These are phyloP conservation scores for Piscicola geometra DNA, from an alignment of 2,888 invertebrate species.

Conservation along the genomic window DNA sequence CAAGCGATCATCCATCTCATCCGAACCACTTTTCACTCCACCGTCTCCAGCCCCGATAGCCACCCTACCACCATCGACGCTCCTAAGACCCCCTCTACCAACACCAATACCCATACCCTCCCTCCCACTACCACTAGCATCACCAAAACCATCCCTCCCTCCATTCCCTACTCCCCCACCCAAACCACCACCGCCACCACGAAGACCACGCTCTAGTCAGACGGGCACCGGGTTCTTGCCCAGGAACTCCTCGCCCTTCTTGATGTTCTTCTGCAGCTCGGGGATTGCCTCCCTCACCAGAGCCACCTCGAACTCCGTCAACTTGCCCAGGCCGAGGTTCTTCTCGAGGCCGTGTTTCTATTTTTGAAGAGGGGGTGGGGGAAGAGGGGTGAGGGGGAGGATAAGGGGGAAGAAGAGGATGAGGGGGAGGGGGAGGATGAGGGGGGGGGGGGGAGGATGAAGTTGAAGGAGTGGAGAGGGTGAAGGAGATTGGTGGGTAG, in stretches of 20 bases:
- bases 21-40: too few species aligned
- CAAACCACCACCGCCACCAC: not conserved
- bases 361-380: not conserved
- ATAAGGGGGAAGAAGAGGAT: too few species aligned
- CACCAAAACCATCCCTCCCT: too few species aligned
- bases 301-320: conserved; percentile 75
- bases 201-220: not conserved
- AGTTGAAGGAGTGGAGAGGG: not conserved
- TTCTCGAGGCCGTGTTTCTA: conserved; percentile 82
- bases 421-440: too few species aligned
- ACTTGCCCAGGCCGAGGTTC: conserved; percentile 83
- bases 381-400: not conserved
- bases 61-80: too few species aligned
- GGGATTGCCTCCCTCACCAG: conserved; percentile 82
- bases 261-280: conserved; percentile 87
- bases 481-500: too few species aligned
- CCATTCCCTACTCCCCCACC: not conserved
- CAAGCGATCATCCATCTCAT: too few species aligned
- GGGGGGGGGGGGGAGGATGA: not conserved
- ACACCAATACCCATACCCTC: too few species aligned
- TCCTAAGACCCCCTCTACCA: too few species aligned
- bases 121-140: too few species aligned
- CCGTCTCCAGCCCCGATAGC: too few species aligned
- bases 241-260: conserved; percentile 82
- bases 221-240: conserved; percentile 30